Evolutionary conservation across 2,797 vertebrate species (phyloP).

Genomic region (Dromococcyx pavoninus): DNA sequence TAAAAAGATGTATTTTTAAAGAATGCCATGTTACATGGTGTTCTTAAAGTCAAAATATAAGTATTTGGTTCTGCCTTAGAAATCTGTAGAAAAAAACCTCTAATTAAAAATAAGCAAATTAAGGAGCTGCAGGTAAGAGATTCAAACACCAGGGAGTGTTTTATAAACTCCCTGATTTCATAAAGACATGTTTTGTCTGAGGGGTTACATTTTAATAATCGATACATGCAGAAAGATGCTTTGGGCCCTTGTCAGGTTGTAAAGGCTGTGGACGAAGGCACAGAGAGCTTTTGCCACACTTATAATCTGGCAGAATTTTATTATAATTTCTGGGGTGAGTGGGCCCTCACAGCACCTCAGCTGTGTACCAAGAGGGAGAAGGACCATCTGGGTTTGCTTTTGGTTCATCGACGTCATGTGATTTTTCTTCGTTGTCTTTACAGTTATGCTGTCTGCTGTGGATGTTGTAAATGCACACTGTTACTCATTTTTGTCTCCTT

Average conservation of each 20-base stretch:
- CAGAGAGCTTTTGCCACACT: accelerated
- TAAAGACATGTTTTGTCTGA: neutral
- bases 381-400: neutral
- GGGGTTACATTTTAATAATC: neutral
- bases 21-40: neutral
- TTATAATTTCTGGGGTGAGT: neutral
- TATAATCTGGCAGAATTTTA: neutral
- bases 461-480: neutral
- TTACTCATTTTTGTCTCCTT: neutral
- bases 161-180: neutral
- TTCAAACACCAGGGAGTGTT: neutral
- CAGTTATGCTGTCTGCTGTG: neutral
- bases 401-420: accelerated
- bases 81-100: neutral
- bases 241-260: neutral
- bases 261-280: neutral
- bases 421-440: neutral
- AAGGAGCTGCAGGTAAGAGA: neutral
- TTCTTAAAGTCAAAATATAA: neutral
- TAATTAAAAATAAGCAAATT: neutral
- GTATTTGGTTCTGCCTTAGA: neutral
- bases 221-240: neutral
- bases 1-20: neutral
- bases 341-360: neutral
- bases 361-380: neutral